phyloP scores from a whole-genome alignment of 2,113 vertebrate genomes.

The Benitochromis conjunctus region DNA sequence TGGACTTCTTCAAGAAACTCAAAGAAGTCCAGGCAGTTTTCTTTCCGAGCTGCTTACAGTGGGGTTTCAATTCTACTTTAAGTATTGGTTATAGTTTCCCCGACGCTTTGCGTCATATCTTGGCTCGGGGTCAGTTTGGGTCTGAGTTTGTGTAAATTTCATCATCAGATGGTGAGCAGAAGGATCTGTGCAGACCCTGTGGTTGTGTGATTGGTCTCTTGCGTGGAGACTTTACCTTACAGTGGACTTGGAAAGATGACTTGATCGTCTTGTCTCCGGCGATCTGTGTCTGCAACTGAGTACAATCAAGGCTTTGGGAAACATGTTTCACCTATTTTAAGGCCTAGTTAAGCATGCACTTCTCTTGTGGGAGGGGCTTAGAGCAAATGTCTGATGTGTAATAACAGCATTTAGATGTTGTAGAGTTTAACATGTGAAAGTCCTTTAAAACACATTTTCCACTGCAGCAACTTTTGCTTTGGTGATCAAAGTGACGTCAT shows the following conservation, averaged over 20 bases:
- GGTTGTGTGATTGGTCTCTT: not conserved
- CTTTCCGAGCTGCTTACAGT: not conserved
- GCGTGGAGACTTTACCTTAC: not conserved
- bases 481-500: not conserved
- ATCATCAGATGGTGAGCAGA: not conserved
- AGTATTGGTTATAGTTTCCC: not conserved
- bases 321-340: not conserved
- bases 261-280: not conserved
- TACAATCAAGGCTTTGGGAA: not conserved
- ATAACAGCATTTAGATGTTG: not conserved
- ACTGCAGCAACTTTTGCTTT: not conserved
- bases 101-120: not conserved
- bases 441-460: not conserved
- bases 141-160: not conserved
- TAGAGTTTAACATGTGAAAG: not conserved
- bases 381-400: not conserved
- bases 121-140: not conserved
- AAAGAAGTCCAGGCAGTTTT: not conserved
- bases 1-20: not conserved
- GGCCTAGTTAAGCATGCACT: not conserved
- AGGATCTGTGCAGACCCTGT: not conserved
- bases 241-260: not conserved
- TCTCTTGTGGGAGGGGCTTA: not conserved
- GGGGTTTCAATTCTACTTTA: not conserved
- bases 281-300: accelerated